Conservation (phyloP, 1,140 invertebrate genomes). For the Zaprionus ornatus region DNA sequence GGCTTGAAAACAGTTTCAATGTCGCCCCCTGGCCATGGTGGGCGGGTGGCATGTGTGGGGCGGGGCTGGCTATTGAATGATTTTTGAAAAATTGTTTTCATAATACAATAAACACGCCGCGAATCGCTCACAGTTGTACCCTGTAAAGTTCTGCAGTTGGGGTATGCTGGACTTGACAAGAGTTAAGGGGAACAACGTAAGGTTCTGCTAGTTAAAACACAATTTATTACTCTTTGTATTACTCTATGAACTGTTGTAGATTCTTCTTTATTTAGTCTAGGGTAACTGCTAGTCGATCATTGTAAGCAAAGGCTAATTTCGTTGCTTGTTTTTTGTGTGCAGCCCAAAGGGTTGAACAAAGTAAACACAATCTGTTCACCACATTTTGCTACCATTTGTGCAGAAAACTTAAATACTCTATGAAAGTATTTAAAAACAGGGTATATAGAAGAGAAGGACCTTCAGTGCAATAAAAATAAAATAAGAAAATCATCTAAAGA, state of each 20-base stretch:
- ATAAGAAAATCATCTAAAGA: neutral
- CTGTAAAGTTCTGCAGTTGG: neutral
- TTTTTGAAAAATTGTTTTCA: constrained; percentile 34
- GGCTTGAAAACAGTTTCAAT: constrained; percentile 32
- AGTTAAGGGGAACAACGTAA: neutral
- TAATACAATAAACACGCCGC: constrained; percentile 18
- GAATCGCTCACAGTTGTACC: neutral
- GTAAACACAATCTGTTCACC: neutral
- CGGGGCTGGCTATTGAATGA: constrained; percentile 34
- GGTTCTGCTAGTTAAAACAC: neutral
- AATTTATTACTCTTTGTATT: neutral
- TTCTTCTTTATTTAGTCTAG: neutral
- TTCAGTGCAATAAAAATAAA: neutral
- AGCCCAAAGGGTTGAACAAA: constrained; percentile 14
- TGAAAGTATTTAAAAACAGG: neutral
- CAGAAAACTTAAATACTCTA: neutral
- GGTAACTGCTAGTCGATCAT: neutral
- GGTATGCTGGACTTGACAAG: neutral
- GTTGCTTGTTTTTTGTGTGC: neutral
- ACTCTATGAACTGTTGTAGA: neutral
- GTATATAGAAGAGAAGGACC: neutral
- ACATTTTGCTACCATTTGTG: constrained; percentile 13
- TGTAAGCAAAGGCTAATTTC: neutral
- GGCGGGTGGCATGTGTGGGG: constrained; percentile 2
- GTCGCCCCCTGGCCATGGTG: constrained; percentile 11